Percentiles rank a stretch among this genome's conserved stretches.
Conservation (phyloP, 2,113 vertebrate genomes). For the Thunnus maccoyii region DNA sequence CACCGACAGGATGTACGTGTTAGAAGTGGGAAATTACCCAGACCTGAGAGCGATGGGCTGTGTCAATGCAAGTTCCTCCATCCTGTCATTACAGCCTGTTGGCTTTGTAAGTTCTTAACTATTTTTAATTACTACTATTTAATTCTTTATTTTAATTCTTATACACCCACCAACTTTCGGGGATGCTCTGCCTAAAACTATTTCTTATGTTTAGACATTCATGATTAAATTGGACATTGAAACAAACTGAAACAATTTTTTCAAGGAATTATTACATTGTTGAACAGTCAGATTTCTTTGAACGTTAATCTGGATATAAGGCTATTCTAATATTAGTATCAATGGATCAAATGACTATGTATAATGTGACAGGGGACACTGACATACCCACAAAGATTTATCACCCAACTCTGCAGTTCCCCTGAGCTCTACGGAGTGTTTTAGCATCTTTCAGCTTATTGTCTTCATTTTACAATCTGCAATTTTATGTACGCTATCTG, state of each 20-base stretch:
- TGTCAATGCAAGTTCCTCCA: constrained; percentile 71
- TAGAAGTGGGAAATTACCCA: constrained; percentile 93
- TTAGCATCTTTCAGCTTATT: too few species aligned
- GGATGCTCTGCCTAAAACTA: neutral
- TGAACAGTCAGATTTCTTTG: too few species aligned
- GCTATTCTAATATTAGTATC: neutral
- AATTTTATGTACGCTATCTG: too few species aligned
- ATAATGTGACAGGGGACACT: neutral
- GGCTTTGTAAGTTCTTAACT: constrained; percentile 88
- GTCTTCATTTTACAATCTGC: too few species aligned
- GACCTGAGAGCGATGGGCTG: constrained; percentile 91
- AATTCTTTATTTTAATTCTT: constrained; percentile 1
- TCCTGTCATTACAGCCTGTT: constrained; percentile 88
- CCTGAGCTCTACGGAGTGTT: too few species aligned
- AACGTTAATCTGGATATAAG: too few species aligned
- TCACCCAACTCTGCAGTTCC: too few species aligned
- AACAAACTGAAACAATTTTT: too few species aligned
- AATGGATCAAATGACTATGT: neutral
- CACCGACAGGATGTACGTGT: constrained; percentile 88
- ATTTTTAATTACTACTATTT: neutral
- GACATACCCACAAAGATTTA: too few species aligned
- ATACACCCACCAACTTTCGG: neutral
- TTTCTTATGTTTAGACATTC: too few species aligned
- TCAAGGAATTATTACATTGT: neutral
- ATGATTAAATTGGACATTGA: neutral